A percentile compares a stretch with the other conserved stretches of the same genome.
phyloP scores from a whole-genome alignment of 2,888 invertebrate species.

The Teinopalpus imperialis region DNA sequence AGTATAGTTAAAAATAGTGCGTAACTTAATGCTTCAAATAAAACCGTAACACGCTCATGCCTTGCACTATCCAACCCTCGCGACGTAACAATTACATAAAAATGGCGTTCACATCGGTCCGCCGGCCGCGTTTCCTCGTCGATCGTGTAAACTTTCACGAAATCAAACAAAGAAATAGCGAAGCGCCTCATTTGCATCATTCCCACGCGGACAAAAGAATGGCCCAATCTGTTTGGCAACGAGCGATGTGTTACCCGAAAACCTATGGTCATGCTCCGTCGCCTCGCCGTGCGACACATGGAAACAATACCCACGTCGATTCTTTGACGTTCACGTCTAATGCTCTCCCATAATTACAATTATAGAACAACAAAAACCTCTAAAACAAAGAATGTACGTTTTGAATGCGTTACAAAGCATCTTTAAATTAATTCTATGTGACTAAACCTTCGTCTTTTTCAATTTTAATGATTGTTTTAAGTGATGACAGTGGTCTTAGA shows the following conservation, averaged over 20 bases:
- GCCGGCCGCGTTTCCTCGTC: conserved; percentile 76
- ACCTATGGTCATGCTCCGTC: conserved; percentile 66
- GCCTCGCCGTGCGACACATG: conserved; percentile 24
- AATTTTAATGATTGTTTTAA: too few relatives aligned
- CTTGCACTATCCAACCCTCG: conserved; percentile 47
- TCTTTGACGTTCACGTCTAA: conserved; percentile 15
- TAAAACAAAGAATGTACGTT: not conserved
- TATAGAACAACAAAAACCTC: not conserved
- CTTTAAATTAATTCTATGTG: too few relatives aligned
- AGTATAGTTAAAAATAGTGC: too few relatives aligned
- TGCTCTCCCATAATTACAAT: conserved; percentile 6
- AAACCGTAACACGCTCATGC: conserved; percentile 37
- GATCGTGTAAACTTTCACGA: conserved; percentile 82
- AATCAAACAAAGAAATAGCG: conserved; percentile 82
- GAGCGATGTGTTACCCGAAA: conserved; percentile 74
- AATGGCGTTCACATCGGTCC: conserved; percentile 77
- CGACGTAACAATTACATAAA: conserved; percentile 82
- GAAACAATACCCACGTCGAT: conserved; percentile 20
- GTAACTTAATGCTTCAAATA: conserved; percentile 7
- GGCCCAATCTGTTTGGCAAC: conserved; percentile 78
- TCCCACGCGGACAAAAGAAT: conserved; percentile 81
- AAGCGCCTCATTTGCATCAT: conserved; percentile 78
- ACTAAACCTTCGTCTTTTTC: too few relatives aligned
- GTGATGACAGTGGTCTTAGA: too few relatives aligned
- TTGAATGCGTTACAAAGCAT: too few relatives aligned